Evolutionary conservation across 2,888 invertebrate species (phyloP), one percentile per base, ranked within the genome.

Genomic region (Epistrophella euchroma): DNA sequence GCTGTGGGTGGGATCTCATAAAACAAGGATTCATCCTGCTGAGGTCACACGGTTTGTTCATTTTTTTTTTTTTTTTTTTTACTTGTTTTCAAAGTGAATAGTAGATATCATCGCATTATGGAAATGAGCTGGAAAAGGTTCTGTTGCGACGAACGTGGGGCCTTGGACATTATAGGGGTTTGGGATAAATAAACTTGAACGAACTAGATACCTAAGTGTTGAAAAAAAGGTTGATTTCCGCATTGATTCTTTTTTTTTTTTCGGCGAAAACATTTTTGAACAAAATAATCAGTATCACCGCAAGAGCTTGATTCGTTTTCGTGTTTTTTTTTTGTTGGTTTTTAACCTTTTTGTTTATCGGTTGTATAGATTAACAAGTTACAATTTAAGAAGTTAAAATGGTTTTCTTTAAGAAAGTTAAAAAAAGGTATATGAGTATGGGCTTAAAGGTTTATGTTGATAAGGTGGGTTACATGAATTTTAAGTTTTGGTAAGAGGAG

Each of bases 31-130:
- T 43, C 37, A 58, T 68, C 40, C n/a, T 13, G 47, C 43, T 7
- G 35, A 74, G 40, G 28, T 47, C 28, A 19, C 19, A 66, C 17
- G 1, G 5, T 47, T 19, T 6, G 2, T 25, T 52, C 3, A 2
- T 28, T 40, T 52, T 15, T 25, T 35, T 60, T 56, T 37, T 5
- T 11, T 28, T 28, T 10, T 7, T 28, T 28, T 28, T 28, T 37
- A 25, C 35, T 28, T 56, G 13, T 70, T 40, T 62, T 68, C 50
- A 37, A 68, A 84, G 75, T 55, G 83, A 79, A 66, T 68, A 76
- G 83, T 72, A n/a, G n/a, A n/a, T n/a, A 64, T 64, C 79, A 71
- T 74, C 81, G 78, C 78, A 78, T 85, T 81, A 88, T 86, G 88
- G 70, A 85, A 88, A 88, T 82, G 66, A 52, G 40, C 43, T 55